Evolutionary conservation across 2,797 vertebrate species (phyloP), one percentile per base, ranked within the genome.

Genomic region (Parauchenoglanis punctatus): DNA sequence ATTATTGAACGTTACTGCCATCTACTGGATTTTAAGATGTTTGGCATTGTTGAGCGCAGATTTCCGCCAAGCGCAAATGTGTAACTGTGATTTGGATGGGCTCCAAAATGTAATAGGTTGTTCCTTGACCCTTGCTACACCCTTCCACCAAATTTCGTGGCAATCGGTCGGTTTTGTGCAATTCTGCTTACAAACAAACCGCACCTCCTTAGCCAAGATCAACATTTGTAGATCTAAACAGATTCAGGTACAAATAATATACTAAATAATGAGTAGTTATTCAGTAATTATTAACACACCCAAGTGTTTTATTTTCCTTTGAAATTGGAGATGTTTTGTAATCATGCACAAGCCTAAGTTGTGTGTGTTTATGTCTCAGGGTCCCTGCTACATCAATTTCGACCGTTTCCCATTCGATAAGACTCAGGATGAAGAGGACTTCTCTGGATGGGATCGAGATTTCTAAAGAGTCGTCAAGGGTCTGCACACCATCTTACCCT

Each of bases 381-480:
- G 96, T 49, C 94, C 95, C 15, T 95, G 95, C 93, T 96, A 96
- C 82, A 93, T 94, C 93, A 97, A 96, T 93, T 97, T 97, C 90
- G 96, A 96, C 90, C 92, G 93, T 23, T 95, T 96, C 88, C 95
- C 96, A 0, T 86, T 85, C 1, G 95, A 96, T 90, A 93, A 91
- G 80, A 92, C 90, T 0, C 92, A 94, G 13, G 95, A 92, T 0
- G 94, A 95, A 0, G 96, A 96, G 68, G 95, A 96, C 82, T 94
- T 95, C 77, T 97, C 95, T 0, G 93, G 92, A 7, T 96, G 94
- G 95, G 95, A 95, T 40, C 90, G 89, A 28, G 95, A 96, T 83
- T 96, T 96, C 91, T 94, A 10, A 78, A 93, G 46, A 44, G 15
- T 31, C 12, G 25, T 63, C 1, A 35, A 35, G 28, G 31, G 44